These are phyloP conservation scores for Corythaixoides concolor DNA, from an alignment of 2,113 vertebrate genomes.

Conservation along the genomic window DNA sequence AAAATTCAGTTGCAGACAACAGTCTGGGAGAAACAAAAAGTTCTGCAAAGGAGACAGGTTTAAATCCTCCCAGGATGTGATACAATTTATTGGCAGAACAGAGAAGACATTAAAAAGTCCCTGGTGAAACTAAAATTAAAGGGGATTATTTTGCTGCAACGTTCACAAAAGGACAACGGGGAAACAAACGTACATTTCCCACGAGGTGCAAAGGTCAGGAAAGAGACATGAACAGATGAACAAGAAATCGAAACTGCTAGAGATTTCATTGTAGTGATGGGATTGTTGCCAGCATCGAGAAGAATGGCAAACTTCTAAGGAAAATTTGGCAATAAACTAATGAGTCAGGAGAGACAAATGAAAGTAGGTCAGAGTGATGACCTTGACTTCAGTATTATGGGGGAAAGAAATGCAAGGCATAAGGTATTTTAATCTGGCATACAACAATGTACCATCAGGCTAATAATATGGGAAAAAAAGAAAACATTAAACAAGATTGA, in stretches of 20 bases:
- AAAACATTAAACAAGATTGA: background rate
- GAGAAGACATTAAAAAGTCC: background rate
- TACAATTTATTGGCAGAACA: conserved; percentile 27
- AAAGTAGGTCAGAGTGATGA: background rate
- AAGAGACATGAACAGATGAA: background rate
- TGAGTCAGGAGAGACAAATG: background rate
- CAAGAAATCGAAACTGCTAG: conserved; percentile 22
- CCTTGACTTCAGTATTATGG: background rate
- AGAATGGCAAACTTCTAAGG: background rate
- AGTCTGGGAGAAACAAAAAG: background rate
- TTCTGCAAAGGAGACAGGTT: conserved; percentile 20
- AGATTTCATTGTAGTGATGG: background rate
- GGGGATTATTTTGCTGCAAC: conserved; percentile 1
- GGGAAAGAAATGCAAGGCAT: background rate
- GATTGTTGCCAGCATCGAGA: background rate
- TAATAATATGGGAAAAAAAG: background rate
- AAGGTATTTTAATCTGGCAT: background rate
- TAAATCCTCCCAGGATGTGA: conserved; percentile 28
- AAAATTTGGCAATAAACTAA: conserved; percentile 6
- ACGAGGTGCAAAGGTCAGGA: background rate
- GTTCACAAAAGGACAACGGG: background rate
- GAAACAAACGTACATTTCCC: background rate
- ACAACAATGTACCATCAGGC: background rate
- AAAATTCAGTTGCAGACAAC: background rate
- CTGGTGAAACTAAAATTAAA: conserved; percentile 40